phyloP scores from a whole-genome alignment of 2,888 invertebrate genomes.

The Griposia aprilina region DNA sequence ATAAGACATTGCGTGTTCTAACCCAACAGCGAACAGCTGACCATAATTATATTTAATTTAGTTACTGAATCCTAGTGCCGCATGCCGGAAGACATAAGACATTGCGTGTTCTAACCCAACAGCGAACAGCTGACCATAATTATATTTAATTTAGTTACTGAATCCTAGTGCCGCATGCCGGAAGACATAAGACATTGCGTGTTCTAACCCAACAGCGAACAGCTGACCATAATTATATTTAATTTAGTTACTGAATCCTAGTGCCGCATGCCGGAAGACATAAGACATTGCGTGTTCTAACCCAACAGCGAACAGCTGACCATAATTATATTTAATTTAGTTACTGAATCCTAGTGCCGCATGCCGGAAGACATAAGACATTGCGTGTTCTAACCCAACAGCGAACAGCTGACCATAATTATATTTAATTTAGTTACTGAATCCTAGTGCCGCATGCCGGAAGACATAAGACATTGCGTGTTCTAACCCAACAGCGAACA shows the following conservation, averaged over 20 bases:
- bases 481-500: neutral
- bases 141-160: slow-evolving; percentile 18
- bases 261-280: no score
- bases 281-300: slow-evolving; percentile 24
- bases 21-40: neutral
- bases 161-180: slow-evolving; percentile 14
- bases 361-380: no score
- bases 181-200: slow-evolving; percentile 26
- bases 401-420: neutral
- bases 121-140: neutral
- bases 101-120: slow-evolving; percentile 19
- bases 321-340: slow-evolving; percentile 17
- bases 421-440: slow-evolving; percentile 18
- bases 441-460: no score
- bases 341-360: slow-evolving; percentile 15
- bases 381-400: slow-evolving; percentile 21
- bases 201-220: neutral
- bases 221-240: slow-evolving; percentile 8
- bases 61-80: slow-evolving; percentile 14
- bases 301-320: neutral
- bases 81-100: no score
- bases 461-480: slow-evolving; percentile 32
- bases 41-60: slow-evolving; percentile 18
- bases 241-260: slow-evolving; percentile 12
- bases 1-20: slow-evolving; percentile 25